A percentile compares a stretch with the other conserved stretches of the same genome.
Evolutionary conservation across 2,797 vertebrate species (phyloP).

Genomic region (Danio choprae): DNA sequence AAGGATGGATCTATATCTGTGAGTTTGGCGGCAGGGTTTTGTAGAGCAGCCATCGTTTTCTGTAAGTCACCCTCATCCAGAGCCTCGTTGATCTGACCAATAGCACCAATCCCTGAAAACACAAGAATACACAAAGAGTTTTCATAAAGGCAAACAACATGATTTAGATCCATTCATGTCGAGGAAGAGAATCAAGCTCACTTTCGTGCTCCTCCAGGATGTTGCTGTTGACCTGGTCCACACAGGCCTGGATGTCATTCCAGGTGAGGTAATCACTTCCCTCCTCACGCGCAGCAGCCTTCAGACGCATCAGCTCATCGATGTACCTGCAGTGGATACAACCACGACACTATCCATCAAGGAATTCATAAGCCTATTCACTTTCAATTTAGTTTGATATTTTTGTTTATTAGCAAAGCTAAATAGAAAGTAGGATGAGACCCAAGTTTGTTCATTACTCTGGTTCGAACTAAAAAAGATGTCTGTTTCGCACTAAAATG

Average conservation of each 20-base stretch:
- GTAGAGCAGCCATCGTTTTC: constrained; percentile 88
- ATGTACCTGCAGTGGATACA: constrained; percentile 83
- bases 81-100: constrained; percentile 95
- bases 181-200: constrained; percentile 73
- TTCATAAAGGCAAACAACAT: not conserved
- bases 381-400: too few species aligned
- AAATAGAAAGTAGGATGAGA: not conserved
- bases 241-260: constrained; percentile 95
- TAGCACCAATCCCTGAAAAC: constrained; percentile 91
- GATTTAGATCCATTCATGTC: not conserved
- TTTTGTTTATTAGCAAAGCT: not conserved
- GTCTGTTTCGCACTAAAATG: not conserved
- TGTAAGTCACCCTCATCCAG: constrained; percentile 89
- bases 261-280: constrained; percentile 89
- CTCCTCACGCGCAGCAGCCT: constrained; percentile 80
- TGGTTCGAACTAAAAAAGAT: not conserved
- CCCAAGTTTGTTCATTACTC: not conserved
- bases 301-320: constrained; percentile 91
- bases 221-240: constrained; percentile 89
- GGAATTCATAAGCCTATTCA: not conserved
- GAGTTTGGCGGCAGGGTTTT: constrained; percentile 91
- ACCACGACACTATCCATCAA: not conserved
- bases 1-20: constrained; percentile 85
- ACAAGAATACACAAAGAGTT: not conserved
- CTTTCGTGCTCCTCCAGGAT: constrained; percentile 94